These are phyloP conservation scores for Chromobotia macracanthus DNA, from an alignment of 2,797 vertebrate genomes.

Conservation along the genomic window DNA sequence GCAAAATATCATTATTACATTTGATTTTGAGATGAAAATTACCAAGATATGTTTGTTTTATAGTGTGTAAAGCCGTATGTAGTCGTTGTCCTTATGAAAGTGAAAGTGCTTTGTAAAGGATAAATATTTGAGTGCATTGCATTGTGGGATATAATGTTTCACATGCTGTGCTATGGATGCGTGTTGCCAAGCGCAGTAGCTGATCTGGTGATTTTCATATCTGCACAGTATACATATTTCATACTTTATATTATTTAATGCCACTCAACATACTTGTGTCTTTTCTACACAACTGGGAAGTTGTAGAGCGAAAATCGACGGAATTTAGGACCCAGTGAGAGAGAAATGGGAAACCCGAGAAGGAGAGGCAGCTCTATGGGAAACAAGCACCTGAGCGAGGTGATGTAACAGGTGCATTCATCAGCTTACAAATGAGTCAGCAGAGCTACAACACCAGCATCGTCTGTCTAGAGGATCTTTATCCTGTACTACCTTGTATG, in stretches of 20 bases:
- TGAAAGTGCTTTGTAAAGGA: too few species aligned
- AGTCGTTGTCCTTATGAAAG: too few species aligned
- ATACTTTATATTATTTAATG: too few species aligned
- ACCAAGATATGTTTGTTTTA: too few species aligned
- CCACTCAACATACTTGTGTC: not conserved
- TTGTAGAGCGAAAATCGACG: not conserved
- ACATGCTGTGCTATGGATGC: not conserved
- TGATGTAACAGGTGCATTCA: conserved; percentile 58
- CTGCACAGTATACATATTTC: not conserved
- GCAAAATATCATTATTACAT: too few species aligned
- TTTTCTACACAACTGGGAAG: not conserved
- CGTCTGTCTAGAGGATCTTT: not conserved
- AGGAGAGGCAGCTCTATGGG: conserved; percentile 31
- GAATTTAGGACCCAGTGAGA: conserved; percentile 46
- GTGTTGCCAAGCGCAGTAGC: not conserved
- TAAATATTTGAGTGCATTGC: not conserved
- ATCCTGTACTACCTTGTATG: conserved; percentile 1
- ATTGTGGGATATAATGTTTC: not conserved
- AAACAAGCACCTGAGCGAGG: conserved; percentile 47
- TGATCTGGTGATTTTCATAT: not conserved
- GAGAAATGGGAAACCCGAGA: conserved; percentile 23
- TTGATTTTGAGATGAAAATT: too few species aligned
- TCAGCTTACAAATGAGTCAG: conserved; percentile 48
- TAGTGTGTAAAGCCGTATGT: not conserved
- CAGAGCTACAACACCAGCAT: not conserved